Conservation (phyloP, 2,797 vertebrate species). For the Pempheris klunzingeri region DNA sequence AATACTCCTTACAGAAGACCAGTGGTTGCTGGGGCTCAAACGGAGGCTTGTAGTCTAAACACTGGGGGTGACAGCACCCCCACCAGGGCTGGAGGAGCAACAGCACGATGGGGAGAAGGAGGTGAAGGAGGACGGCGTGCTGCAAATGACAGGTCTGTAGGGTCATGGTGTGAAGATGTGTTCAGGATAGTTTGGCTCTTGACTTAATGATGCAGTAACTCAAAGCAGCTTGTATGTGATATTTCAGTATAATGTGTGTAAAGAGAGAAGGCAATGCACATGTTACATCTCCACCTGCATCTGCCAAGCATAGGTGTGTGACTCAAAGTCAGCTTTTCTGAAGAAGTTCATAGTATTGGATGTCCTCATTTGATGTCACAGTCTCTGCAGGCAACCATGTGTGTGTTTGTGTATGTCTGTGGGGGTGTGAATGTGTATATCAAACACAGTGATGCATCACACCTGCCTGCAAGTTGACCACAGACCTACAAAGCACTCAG, state of each 20-base stretch:
- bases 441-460: constrained; percentile 69
- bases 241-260: constrained; percentile 1
- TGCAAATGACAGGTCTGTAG: constrained; percentile 24
- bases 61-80: constrained; percentile 87
- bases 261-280: background rate
- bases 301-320: constrained; percentile 17
- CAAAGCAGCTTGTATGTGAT: constrained; percentile 24
- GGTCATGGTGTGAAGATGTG: constrained; percentile 57
- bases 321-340: constrained; percentile 21
- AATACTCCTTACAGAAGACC: constrained; percentile 86
- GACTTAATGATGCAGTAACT: background rate
- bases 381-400: constrained; percentile 20
- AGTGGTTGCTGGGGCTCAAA: constrained; percentile 83
- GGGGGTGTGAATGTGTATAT: constrained; percentile 36
- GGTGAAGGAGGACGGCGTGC: background rate
- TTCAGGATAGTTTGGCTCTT: constrained; percentile 20
- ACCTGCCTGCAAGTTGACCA: constrained; percentile 60
- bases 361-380: constrained; percentile 43
- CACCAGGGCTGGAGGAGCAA: constrained; percentile 68
- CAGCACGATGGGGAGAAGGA: constrained; percentile 58
- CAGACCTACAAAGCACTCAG: constrained; percentile 25
- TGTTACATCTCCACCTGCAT: constrained; percentile 31
- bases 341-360: background rate
- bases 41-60: constrained; percentile 89
- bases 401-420: constrained; percentile 11